Evolutionary conservation across 2,797 vertebrate genomes (phyloP).

Genomic region (Anabacerthia variegaticeps): DNA sequence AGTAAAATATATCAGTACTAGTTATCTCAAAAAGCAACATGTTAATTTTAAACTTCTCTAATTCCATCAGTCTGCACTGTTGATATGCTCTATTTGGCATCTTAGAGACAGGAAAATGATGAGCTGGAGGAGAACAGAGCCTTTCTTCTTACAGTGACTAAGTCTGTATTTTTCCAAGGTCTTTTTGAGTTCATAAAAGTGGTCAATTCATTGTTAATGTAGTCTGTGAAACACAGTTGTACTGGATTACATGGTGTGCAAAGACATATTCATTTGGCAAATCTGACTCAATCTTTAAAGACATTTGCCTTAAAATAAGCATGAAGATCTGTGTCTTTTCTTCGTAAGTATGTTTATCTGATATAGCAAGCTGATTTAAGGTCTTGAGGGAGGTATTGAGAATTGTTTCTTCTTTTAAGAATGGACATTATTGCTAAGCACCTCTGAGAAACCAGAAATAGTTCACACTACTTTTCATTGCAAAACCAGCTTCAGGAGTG

Average conservation of each 20-base stretch:
- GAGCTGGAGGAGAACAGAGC: not conserved
- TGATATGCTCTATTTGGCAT: not conserved
- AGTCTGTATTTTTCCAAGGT: not conserved
- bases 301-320: not conserved
- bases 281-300: not conserved
- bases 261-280: not conserved
- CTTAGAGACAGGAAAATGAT: not conserved
- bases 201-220: not conserved
- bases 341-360: not conserved
- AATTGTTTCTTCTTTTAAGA: not conserved
- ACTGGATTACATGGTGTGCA: not conserved
- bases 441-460: not conserved
- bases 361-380: not conserved
- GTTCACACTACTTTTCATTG: not conserved
- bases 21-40: not conserved
- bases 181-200: not conserved
- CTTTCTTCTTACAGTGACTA: not conserved
- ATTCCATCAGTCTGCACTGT: not conserved
- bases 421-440: not conserved
- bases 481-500: not conserved
- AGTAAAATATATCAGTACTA: not conserved
- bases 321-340: not conserved
- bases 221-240: not conserved
- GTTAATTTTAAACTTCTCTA: not conserved
- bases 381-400: not conserved